These are phyloP conservation scores for Furcifer pardalis DNA, from an alignment of 2,797 vertebrate genomes.

Conservation along the genomic window DNA sequence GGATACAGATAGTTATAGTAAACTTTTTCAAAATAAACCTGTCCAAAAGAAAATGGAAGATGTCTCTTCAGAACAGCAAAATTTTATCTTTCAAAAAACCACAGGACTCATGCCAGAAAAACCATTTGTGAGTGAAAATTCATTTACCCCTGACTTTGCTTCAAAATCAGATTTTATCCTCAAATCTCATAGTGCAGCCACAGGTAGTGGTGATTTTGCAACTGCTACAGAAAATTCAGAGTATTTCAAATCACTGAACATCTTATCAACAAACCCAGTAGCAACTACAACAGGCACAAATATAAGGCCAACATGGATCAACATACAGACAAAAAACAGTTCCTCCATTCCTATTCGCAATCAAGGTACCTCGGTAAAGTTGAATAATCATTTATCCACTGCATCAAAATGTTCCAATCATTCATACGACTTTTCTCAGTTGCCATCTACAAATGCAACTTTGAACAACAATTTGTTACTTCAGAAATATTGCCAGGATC, in stretches of 20 bases:
- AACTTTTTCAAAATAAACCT: slow-evolving; percentile 79
- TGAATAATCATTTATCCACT: slow-evolving; percentile 67
- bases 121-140: slow-evolving; percentile 77
- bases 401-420: slow-evolving; percentile 73
- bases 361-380: slow-evolving; percentile 73
- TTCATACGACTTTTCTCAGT: slow-evolving; percentile 75
- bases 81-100: slow-evolving; percentile 73
- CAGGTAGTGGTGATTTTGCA: slow-evolving; percentile 72
- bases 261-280: slow-evolving; percentile 67
- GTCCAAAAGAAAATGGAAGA: slow-evolving; percentile 80
- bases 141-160: slow-evolving; percentile 74
- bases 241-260: slow-evolving; percentile 76
- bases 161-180: slow-evolving; percentile 76
- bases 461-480: slow-evolving; percentile 71
- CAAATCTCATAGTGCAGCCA: slow-evolving; percentile 72
- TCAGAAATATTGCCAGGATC: slow-evolving; percentile 77
- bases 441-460: slow-evolving; percentile 70
- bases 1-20: slow-evolving; percentile 75
- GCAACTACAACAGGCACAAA: slow-evolving; percentile 69
- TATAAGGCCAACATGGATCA: slow-evolving; percentile 74
- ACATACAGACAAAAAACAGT: slow-evolving; percentile 69
- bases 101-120: slow-evolving; percentile 73
- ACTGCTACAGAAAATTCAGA: slow-evolving; percentile 76
- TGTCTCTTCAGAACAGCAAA: slow-evolving; percentile 77
- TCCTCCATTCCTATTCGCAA: slow-evolving; percentile 72